Conservation (phyloP, 2,888 invertebrate genomes). For the Tricholauxania praeusta region DNA sequence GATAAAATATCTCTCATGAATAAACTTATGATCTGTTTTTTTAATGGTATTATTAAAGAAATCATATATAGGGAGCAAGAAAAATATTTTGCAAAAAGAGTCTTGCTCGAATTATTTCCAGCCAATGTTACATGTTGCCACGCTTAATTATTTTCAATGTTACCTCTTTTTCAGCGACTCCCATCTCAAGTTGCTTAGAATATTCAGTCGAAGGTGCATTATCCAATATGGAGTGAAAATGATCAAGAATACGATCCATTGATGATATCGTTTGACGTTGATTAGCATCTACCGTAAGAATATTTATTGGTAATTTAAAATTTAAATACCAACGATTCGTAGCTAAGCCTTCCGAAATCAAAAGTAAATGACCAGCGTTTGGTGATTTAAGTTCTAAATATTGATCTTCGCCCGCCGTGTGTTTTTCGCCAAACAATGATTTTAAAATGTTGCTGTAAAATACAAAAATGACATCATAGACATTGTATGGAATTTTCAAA, state of each 20-base stretch:
- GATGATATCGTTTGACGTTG: conserved; percentile 53
- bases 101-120: background rate
- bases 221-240: conserved; percentile 63
- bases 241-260: conserved; percentile 64
- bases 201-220: conserved; percentile 65
- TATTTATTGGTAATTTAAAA: conserved; percentile 61
- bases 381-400: conserved; percentile 64
- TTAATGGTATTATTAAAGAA: background rate
- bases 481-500: conserved; percentile 57
- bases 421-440: conserved; percentile 42
- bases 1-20: too few species aligned
- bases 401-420: conserved; percentile 2
- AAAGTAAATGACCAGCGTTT: conserved; percentile 69
- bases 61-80: background rate
- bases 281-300: conserved; percentile 64
- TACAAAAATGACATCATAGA: conserved; percentile 54
- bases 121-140: background rate
- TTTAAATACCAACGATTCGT: conserved; percentile 57
- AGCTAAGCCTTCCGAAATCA: conserved; percentile 69
- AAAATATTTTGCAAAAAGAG: background rate
- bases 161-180: conserved; percentile 52
- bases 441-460: conserved; percentile 51
- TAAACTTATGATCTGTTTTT: too few species aligned
- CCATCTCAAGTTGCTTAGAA: conserved; percentile 59
- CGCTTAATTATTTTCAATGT: background rate